These are phyloP conservation scores for Asobara japonica DNA, from an alignment of 1,140 invertebrate species.

Conservation along the genomic window DNA sequence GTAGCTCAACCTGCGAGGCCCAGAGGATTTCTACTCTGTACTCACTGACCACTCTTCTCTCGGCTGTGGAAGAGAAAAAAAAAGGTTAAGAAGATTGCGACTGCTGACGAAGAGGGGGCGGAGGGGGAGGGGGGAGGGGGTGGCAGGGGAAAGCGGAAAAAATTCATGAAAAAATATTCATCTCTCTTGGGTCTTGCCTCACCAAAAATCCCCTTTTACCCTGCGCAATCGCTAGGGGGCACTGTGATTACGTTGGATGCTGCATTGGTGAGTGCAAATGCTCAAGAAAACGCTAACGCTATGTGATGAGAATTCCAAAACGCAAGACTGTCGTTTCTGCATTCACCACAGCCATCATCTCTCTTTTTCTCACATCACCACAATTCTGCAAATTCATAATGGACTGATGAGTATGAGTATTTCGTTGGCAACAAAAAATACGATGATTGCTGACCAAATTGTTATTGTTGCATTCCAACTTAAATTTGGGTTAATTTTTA, in stretches of 20 bases:
- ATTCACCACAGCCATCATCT: neutral
- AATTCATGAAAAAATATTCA: constrained; percentile 45
- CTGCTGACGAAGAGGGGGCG: neutral
- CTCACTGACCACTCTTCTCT: constrained; percentile 16
- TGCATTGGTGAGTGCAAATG: constrained; percentile 14
- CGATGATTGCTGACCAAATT: too few species aligned
- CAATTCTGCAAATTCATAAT: neutral
- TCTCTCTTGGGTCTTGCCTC: constrained; percentile 34
- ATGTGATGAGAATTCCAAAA: constrained; percentile 50
- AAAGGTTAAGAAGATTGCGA: neutral
- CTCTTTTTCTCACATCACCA: neutral
- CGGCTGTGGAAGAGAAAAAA: constrained; percentile 21
- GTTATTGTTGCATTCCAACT: too few species aligned
- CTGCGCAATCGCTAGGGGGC: constrained; percentile 54
- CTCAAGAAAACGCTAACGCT: constrained; percentile 19
- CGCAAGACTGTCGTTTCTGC: constrained; percentile 8
- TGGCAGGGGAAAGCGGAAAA: neutral
- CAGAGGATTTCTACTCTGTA: constrained; percentile 12
- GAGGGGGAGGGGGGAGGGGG: neutral
- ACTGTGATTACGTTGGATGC: constrained; percentile 59
- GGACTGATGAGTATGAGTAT: constrained; percentile 5
- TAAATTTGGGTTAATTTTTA: too few species aligned
- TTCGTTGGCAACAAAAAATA: too few species aligned
- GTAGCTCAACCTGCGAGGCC: constrained; percentile 51
- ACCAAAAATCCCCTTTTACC: constrained; percentile 18